Evolutionary conservation across 2,113 vertebrate species (phyloP).

Genomic region (Hippocampus barbouri): DNA sequence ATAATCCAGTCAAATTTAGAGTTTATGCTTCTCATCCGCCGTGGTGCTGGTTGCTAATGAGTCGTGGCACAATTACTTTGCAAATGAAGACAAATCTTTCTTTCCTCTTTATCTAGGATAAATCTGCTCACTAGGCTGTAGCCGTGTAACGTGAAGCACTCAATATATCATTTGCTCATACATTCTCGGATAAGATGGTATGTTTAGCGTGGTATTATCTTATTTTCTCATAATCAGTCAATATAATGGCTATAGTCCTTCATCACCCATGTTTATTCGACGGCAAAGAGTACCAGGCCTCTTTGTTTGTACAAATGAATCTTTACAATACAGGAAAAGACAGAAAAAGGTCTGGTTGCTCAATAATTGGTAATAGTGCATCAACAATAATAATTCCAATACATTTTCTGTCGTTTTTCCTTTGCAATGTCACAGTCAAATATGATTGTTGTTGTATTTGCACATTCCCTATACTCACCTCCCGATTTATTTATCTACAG

Average conservation of each 20-base stretch:
- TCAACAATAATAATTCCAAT: background rate
- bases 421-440: background rate
- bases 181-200: background rate
- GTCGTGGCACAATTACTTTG: slow-evolving; percentile 47
- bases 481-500: background rate
- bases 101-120: slow-evolving; percentile 50
- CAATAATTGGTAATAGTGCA: no score
- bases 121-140: slow-evolving; percentile 19
- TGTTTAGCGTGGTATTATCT: background rate
- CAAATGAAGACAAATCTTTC: slow-evolving; percentile 58
- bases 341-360: background rate
- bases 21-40: slow-evolving; percentile 65
- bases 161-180: background rate
- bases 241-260: background rate
- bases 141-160: background rate
- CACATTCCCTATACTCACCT: background rate
- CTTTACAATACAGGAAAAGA: background rate
- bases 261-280: background rate
- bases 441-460: background rate
- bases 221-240: background rate
- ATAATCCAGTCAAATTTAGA: slow-evolving; percentile 74
- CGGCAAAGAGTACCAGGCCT: background rate
- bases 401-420: background rate
- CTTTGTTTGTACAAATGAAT: background rate
- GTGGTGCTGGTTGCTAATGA: slow-evolving; percentile 59